Percentiles rank a stretch among this genome's conserved stretches.
Conservation (phyloP, 2,888 invertebrate genomes). For the Parnassius orleans region DNA sequence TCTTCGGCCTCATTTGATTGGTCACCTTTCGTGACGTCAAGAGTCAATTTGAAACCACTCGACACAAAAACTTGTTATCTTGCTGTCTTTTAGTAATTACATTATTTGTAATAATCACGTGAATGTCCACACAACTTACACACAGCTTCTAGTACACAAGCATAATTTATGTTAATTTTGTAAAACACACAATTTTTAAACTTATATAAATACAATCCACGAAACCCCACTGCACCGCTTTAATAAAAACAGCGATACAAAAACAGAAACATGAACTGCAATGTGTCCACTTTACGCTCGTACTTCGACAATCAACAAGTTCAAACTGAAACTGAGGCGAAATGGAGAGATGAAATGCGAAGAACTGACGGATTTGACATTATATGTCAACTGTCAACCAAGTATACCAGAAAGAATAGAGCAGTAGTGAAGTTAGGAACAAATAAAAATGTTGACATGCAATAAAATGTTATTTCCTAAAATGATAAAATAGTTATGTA, state of each 20-base stretch:
- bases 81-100: conserved; percentile 39
- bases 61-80: conserved; percentile 54
- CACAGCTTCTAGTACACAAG: too few species aligned
- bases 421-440: conserved; percentile 5
- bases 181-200: conserved; percentile 28
- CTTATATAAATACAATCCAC: conserved; percentile 19
- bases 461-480: too few species aligned
- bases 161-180: conserved; percentile 34
- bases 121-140: conserved; percentile 45
- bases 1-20: conserved; percentile 62
- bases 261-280: conserved; percentile 1
- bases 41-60: conserved; percentile 61
- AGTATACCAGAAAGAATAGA: conserved; percentile 19
- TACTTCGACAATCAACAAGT: conserved; percentile 27
- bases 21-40: conserved; percentile 69
- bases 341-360: conserved; percentile 12
- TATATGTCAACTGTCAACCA: conserved; percentile 11
- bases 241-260: conserved; percentile 1
- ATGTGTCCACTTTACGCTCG: conserved; percentile 20
- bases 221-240: conserved; percentile 10
- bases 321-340: conserved; percentile 27
- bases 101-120: conserved; percentile 36
- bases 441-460: too few species aligned
- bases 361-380: conserved; percentile 9
- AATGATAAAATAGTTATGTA: too few species aligned